These are phyloP conservation scores for Melanostigma gelatinosum DNA, from an alignment of 2,113 vertebrate genomes.

Conservation along the genomic window DNA sequence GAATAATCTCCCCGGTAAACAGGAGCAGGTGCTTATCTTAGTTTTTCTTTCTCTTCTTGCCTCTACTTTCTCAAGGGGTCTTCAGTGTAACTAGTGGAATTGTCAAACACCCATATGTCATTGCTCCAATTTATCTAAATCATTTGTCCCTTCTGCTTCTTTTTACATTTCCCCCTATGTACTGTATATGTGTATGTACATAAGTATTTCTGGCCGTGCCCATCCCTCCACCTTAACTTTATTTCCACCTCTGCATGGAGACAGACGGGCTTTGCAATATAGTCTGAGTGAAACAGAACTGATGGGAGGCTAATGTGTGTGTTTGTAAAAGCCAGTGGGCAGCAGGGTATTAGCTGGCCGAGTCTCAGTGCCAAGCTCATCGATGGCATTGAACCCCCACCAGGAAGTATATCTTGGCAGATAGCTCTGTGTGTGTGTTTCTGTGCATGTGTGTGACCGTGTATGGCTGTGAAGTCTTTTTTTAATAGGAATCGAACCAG, in stretches of 20 bases:
- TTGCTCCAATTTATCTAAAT: constrained; percentile 35
- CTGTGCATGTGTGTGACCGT: constrained; percentile 18
- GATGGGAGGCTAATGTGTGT: constrained; percentile 14
- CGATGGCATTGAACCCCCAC: constrained; percentile 54
- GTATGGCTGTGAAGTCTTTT: constrained; percentile 26
- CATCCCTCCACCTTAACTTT: constrained; percentile 23
- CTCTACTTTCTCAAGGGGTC: constrained; percentile 7
- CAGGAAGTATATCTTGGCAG: constrained; percentile 61
- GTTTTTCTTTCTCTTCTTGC: constrained; percentile 3
- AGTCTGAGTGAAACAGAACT: constrained; percentile 5
- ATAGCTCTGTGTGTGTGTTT: constrained; percentile 1
- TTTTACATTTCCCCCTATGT: constrained; percentile 28
- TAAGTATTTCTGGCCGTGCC: constrained; percentile 12
- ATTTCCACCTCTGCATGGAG: constrained; percentile 30
- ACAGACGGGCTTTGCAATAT: constrained; percentile 27
- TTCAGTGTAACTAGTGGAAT: constrained; percentile 16
- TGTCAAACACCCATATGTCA: constrained; percentile 33
- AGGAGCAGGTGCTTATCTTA: constrained; percentile 1
- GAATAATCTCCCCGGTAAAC: constrained; percentile 8
- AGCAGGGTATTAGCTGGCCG: constrained; percentile 24
- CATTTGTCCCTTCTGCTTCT: constrained; percentile 30
- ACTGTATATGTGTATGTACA: background rate
- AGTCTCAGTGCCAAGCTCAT: constrained; percentile 57
- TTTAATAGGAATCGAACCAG: constrained; percentile 36
- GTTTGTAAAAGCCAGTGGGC: constrained; percentile 41